These are phyloP conservation scores for Tupaia tana DNA, from an alignment of 2,113 vertebrate genomes.

Conservation along the genomic window DNA sequence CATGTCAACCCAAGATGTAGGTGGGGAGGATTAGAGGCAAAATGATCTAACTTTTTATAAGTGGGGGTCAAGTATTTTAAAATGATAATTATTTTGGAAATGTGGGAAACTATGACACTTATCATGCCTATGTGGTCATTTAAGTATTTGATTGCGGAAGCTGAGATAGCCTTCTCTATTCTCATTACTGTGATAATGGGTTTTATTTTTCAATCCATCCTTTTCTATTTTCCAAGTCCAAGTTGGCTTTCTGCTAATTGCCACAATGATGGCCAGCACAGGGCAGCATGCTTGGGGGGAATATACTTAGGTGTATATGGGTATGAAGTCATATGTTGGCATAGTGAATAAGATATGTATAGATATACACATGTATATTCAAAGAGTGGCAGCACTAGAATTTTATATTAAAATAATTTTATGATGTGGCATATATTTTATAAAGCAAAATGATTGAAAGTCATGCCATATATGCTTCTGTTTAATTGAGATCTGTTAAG, in stretches of 20 bases:
- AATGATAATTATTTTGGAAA: neutral
- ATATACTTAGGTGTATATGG: neutral
- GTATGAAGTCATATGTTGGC: conserved; percentile 23
- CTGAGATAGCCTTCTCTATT: neutral
- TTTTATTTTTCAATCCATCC: conserved; percentile 23
- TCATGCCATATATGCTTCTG: conserved; percentile 36
- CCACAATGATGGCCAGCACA: neutral
- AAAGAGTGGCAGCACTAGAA: neutral
- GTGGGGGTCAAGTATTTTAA: neutral
- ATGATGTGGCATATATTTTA: conserved; percentile 50
- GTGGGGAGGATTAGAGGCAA: neutral
- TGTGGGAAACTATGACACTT: neutral
- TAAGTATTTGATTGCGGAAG: neutral
- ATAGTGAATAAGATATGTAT: too few species aligned
- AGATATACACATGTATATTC: neutral
- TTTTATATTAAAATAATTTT: conserved; percentile 56
- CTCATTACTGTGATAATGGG: neutral
- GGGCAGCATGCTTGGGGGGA: neutral
- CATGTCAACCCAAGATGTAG: neutral
- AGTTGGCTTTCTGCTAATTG: neutral
- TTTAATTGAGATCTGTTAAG: conserved; percentile 67
- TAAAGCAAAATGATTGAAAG: conserved; percentile 62
- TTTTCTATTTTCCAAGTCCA: neutral
- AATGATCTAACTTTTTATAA: neutral
- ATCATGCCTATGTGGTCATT: neutral